Evolutionary conservation across 1,140 invertebrate genomes (phyloP).

Genomic region (Drosophila setifemur): DNA sequence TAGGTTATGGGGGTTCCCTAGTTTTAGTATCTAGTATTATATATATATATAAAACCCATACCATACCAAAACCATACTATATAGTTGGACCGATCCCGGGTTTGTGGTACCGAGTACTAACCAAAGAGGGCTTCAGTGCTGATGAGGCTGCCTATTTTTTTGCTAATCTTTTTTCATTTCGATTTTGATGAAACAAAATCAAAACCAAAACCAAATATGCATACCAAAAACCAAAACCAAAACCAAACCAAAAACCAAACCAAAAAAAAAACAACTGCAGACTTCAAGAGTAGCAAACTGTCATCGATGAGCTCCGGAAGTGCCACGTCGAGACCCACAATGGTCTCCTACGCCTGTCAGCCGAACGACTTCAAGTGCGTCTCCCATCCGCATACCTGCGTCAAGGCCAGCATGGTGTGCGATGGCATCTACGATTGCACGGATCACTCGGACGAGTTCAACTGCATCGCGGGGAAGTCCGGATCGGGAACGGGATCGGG

Average conservation of each 20-base stretch:
- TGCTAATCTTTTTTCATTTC: conserved; percentile 35
- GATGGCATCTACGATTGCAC: conserved; percentile 87
- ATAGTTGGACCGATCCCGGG: too few species aligned
- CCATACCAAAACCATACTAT: too few species aligned
- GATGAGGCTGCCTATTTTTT: background rate
- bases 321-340: conserved; percentile 8
- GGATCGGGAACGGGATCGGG: background rate
- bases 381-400: conserved; percentile 83
- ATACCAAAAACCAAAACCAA: background rate
- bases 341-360: conserved; percentile 55
- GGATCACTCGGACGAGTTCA: conserved; percentile 88
- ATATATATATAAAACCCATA: too few species aligned
- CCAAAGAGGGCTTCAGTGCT: conserved; percentile 21
- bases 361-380: conserved; percentile 79
- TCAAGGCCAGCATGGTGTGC: conserved; percentile 86
- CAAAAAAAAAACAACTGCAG: conserved; percentile 34
- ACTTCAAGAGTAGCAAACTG: conserved; percentile 61
- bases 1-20: background rate
- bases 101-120: conserved; percentile 37
- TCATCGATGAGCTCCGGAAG: conserved; percentile 6
- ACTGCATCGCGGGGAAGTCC: conserved; percentile 83
- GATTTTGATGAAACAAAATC: background rate
- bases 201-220: conserved; percentile 7
- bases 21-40: conserved; percentile 32
- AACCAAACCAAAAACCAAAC: conserved; percentile 15